Evolutionary conservation across 1,140 invertebrate species (phyloP), one percentile per base, ranked within the genome.

Genomic region (Calosoma granatense): DNA sequence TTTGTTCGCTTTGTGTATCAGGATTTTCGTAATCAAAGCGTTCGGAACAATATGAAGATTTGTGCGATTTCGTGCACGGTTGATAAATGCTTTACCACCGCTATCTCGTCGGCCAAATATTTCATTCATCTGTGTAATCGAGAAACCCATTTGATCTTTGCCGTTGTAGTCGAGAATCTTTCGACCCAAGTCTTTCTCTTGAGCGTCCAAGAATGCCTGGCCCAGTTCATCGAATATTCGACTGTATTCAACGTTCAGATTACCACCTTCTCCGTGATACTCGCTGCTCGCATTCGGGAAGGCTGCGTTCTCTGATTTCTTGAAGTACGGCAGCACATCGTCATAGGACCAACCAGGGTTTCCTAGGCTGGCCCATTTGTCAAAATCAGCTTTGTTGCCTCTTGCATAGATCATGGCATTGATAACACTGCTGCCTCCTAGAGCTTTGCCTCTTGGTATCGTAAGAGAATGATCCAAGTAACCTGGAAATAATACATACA

Each of bases 321-420:
- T 74, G 63, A 79, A 84, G 65, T 81, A 84, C 0, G 78, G 77
- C 12, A 82, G 63, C 12, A 82, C 76, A 1, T 82, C 77, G 14
- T 78, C 67, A 61, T 80, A 88, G 2, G 79, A 78, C 86, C 86
- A 88, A 1, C 80, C 81, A 0, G 66, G 60, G 36, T 84, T 84
- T 0, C 84, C 85, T 23, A 72, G 54, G 0, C 56, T 72, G 62
- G 65, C 80, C 87, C 86, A 89, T 3, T 73, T 60, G 64, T 89
- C 81, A 62, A 84, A 90, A 64, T 89, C 86, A n/a, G 66, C 59
- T 20, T 74, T 75, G 67, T 85, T 82, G 0, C 87, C 87, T 51
- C 86, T 69, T 0, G 84, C 80, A 65, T 88, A 86, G 11, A 85
- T 78, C 82, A 90, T 84, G 9, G 84, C 83, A 66, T 89, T 88